Evolutionary conservation across 2,888 invertebrate genomes (phyloP).

Genomic region (Tenthredo distinguenda): DNA sequence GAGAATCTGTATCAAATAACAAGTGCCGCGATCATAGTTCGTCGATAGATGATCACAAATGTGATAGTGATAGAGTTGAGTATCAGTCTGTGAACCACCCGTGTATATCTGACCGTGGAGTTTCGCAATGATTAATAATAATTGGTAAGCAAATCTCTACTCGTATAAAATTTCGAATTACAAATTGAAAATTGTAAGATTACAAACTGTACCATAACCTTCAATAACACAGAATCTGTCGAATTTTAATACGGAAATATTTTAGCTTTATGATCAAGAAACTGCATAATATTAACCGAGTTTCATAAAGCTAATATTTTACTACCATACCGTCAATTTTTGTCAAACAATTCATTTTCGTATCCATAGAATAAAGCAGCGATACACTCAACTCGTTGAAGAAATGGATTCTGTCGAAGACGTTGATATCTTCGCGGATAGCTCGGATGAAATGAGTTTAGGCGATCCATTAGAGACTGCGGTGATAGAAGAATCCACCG

Average conservation of each 20-base stretch:
- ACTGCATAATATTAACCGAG: not conserved
- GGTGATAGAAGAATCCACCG: not conserved
- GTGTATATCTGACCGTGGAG: not conserved
- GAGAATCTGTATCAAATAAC: not conserved
- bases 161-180: not conserved
- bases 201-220: not conserved
- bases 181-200: not conserved
- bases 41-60: not conserved
- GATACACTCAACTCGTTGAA: not conserved
- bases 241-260: not conserved
- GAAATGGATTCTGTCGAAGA: slow-evolving; percentile 22
- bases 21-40: not conserved
- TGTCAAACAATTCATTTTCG: not conserved
- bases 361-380: not conserved
- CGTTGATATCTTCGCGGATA: slow-evolving; percentile 41
- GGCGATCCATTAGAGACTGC: slow-evolving; percentile 4
- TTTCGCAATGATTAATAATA: not conserved
- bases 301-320: not conserved
- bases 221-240: not conserved
- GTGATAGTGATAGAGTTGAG: not conserved
- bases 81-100: not conserved
- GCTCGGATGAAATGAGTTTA: not conserved
- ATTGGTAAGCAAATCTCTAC: not conserved
- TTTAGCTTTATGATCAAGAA: not conserved
- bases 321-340: not conserved